These are phyloP conservation scores for Epinephelus coioides DNA, from an alignment of 2,797 vertebrate species.

Conservation along the genomic window DNA sequence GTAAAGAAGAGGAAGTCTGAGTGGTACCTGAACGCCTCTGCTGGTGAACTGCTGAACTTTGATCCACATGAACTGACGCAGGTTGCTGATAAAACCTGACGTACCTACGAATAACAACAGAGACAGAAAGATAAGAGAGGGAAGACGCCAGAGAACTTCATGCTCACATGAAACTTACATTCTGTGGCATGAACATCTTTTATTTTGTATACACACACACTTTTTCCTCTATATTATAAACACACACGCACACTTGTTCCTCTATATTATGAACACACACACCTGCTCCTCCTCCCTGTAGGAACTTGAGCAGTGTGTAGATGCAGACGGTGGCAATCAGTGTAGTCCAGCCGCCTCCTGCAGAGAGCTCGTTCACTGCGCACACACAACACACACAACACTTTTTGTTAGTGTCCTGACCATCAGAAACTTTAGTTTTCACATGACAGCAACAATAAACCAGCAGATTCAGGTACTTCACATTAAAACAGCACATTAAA, in stretches of 20 bases:
- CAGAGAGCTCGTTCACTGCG: slow-evolving; percentile 89
- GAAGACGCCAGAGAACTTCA: not conserved
- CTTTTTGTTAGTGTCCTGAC: not conserved
- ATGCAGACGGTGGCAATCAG: slow-evolving; percentile 86
- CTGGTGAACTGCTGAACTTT: slow-evolving; percentile 93
- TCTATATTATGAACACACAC: slow-evolving; percentile 41
- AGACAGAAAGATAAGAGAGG: not conserved
- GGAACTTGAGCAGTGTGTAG: slow-evolving; percentile 91
- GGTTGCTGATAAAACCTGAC: slow-evolving; percentile 91
- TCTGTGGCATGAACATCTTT: not conserved
- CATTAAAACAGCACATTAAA: not conserved
- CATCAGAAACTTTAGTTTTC: not conserved
- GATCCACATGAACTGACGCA: slow-evolving; percentile 93
- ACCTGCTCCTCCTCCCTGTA: slow-evolving; percentile 93
- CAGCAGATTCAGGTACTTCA: not conserved
- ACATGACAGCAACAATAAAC: not conserved
- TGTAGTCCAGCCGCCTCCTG: slow-evolving; percentile 83
- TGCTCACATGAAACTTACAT: not conserved
- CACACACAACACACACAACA: slow-evolving; percentile 7
- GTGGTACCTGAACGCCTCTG: slow-evolving; percentile 86
- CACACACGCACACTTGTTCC: slow-evolving; percentile 79
- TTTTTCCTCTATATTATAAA: slow-evolving; percentile 73
- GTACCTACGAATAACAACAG: slow-evolving; percentile 78
- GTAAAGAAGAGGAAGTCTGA: no score
- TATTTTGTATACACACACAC: slow-evolving; percentile 56